A percentile compares a stretch with the other conserved stretches of the same genome.
Conservation (phyloP, 1,140 invertebrate genomes). For the Hydropsyche tenuis region DNA sequence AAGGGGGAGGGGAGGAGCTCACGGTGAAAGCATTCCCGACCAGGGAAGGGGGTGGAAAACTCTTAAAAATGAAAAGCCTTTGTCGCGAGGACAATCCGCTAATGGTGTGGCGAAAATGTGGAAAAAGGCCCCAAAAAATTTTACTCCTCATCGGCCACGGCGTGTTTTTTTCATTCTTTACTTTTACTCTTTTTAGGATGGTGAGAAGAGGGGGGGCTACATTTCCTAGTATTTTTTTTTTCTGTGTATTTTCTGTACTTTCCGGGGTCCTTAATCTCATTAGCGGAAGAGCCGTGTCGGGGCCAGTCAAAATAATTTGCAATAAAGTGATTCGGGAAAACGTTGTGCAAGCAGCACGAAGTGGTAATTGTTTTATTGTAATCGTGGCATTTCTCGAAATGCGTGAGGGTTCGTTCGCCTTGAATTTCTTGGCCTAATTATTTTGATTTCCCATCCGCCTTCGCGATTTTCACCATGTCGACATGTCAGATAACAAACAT, state of each 20-base stretch:
- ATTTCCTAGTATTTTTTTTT: background rate
- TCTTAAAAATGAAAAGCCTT: slow-evolving; percentile 41
- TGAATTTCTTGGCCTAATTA: too few species aligned
- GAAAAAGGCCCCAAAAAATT: slow-evolving; percentile 11
- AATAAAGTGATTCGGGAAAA: slow-evolving; percentile 7
- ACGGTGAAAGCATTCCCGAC: slow-evolving; percentile 31
- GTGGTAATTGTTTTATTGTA: too few species aligned
- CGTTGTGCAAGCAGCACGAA: too few species aligned
- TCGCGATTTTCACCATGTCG: too few species aligned
- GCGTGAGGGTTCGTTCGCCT: too few species aligned
- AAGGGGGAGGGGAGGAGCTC: background rate
- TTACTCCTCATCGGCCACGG: background rate
- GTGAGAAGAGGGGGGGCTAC: background rate
- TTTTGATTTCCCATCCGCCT: too few species aligned
- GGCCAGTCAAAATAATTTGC: slow-evolving; percentile 13
- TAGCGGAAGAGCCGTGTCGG: slow-evolving; percentile 2
- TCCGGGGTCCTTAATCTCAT: slow-evolving; percentile 31
- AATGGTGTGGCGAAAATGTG: slow-evolving; percentile 38
- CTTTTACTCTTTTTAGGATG: background rate
- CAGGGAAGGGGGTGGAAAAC: slow-evolving; percentile 5
- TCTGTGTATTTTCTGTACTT: background rate
- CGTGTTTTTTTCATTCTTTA: background rate
- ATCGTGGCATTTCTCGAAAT: too few species aligned
- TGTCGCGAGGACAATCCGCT: slow-evolving; percentile 39
- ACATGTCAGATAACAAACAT: too few species aligned